These are phyloP conservation scores for Craniophora ligustri DNA, from an alignment of 2,888 invertebrate species.

Conservation along the genomic window DNA sequence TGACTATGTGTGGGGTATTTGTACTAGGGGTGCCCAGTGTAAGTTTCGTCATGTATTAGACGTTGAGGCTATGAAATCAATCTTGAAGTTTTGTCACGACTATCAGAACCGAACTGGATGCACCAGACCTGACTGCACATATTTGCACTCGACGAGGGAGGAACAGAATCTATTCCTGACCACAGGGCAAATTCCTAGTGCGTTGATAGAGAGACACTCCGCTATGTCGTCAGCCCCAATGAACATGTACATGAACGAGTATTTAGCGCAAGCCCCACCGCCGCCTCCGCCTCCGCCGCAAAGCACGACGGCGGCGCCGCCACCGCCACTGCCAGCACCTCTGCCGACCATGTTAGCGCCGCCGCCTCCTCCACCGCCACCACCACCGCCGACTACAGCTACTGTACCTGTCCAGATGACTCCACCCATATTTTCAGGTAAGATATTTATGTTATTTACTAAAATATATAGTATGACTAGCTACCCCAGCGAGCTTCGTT, in stretches of 20 bases:
- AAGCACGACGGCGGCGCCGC: slow-evolving; percentile 31
- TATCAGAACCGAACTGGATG: slow-evolving; percentile 78
- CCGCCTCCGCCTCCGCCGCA: slow-evolving; percentile 57
- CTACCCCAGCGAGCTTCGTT: too few relatives aligned
- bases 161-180: slow-evolving; percentile 72
- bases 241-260: slow-evolving; percentile 40
- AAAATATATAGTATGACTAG: too few relatives aligned
- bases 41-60: slow-evolving; percentile 73
- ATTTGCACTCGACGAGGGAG: slow-evolving; percentile 73
- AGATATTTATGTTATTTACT: background rate
- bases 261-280: slow-evolving; percentile 26
- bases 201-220: slow-evolving; percentile 71
- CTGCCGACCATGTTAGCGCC: slow-evolving; percentile 35
- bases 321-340: slow-evolving; percentile 44
- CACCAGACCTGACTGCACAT: slow-evolving; percentile 71
- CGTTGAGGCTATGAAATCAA: slow-evolving; percentile 73
- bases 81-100: slow-evolving; percentile 79
- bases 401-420: slow-evolving; percentile 47
- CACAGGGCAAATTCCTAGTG: slow-evolving; percentile 70
- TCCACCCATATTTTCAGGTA: slow-evolving; percentile 61
- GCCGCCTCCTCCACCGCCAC: slow-evolving; percentile 56
- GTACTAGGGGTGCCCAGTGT: slow-evolving; percentile 71
- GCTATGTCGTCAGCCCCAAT: slow-evolving; percentile 56
- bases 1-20: slow-evolving; percentile 79
- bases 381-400: slow-evolving; percentile 55